Base-by-base conservation (phyloP, 2,797 vertebrate species). In the Sebastes iracundus region DNA sequence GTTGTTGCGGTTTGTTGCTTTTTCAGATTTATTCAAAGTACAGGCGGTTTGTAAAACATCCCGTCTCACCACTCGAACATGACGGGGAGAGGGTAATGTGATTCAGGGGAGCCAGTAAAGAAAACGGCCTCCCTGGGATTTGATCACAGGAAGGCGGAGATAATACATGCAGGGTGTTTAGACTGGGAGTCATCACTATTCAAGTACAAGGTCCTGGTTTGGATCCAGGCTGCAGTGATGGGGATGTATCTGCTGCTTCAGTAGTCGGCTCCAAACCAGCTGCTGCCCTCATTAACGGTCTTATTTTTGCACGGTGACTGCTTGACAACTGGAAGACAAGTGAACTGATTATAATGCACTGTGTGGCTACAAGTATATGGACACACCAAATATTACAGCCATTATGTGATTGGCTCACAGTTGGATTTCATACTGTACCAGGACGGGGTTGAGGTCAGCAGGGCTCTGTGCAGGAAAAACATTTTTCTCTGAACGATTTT, bases 81-180 rank as follows among this genome's bases (percentile, higher is more conserved):
- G 77, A 86, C 79, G 52, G 63, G 23, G 53, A 62, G 76, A 72
- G 46, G 67, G 72, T 82, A 80, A 90, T 90, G 81, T 85, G 88
- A 92, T 90, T 92, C 86, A 59, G 63, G 25, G 66, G 60, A 78
- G 76, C 46, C 61, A 10, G 72, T 73, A 80, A 84, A 87, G 88
- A 62, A 87, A 86, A 81, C 53, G 35, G 78, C 64, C 84, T 82
- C 79, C 9, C 66, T 80, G 90, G 86, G 92, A 86, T 82, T 89
- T 93, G 82, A 89, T 87, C 81, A 77, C 72, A 85, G 75, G 59
- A 68, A 42, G 46, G 71, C 69, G n/a, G 73, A 76, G 78, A 84
- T 90, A 78, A 88, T 79, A 14, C 81, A 87, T 79, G 67, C 79
- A 72, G 77, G 27, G 71, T 68, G 78, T 82, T 82, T 81, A 58